Evolutionary conservation across 2,797 vertebrate species (phyloP).

Genomic region (Hylomyscus alleni): DNA sequence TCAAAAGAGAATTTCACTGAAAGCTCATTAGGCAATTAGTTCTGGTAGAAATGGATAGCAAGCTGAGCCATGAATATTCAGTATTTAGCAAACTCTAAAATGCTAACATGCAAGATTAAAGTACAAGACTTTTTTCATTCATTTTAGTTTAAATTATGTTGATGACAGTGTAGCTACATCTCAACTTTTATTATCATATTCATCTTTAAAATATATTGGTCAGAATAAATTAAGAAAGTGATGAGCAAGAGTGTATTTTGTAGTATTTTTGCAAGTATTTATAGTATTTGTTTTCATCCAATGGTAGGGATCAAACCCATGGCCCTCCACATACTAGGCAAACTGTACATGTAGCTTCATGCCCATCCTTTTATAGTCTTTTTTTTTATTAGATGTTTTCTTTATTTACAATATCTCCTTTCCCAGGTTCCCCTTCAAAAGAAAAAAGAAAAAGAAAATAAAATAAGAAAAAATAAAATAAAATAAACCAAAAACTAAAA

Average conservation of each 20-base stretch:
- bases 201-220: slow-evolving; percentile 50
- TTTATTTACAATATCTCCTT: no score
- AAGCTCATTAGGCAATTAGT: slow-evolving; percentile 71
- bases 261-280: slow-evolving; percentile 31
- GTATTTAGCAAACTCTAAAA: slow-evolving; percentile 66
- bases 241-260: background rate
- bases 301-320: background rate
- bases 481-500: no score
- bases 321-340: background rate
- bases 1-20: slow-evolving; percentile 76
- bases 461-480: no score
- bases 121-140: slow-evolving; percentile 26
- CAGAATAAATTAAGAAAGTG: slow-evolving; percentile 50
- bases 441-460: no score
- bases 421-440: no score
- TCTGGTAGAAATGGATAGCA: slow-evolving; percentile 67
- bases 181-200: slow-evolving; percentile 50
- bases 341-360: background rate
- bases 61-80: slow-evolving; percentile 81
- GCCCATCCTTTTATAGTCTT: background rate
- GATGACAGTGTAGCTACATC: slow-evolving; percentile 33
- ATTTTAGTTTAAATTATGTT: slow-evolving; percentile 54
- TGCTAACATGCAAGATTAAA: slow-evolving; percentile 67
- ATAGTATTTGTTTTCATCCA: background rate
- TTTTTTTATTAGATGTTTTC: background rate